Conservation (phyloP, 2,797 vertebrate species). For the Chloroceryle inda region DNA sequence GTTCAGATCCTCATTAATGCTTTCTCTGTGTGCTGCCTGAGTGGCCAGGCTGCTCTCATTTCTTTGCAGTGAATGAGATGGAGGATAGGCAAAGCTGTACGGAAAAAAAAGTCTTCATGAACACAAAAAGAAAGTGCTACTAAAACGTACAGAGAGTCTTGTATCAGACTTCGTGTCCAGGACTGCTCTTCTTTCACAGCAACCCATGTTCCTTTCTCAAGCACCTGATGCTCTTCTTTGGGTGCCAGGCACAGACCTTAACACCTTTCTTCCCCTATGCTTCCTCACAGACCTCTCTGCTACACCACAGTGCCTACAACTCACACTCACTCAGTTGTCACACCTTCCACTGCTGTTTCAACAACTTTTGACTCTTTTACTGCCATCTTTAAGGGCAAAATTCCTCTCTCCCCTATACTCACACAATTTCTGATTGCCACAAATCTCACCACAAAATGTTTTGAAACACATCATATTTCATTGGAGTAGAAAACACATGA, state of each 20-base stretch:
- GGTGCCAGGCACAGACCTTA: neutral
- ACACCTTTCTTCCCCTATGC: rapidly evolving
- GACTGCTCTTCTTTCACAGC: neutral
- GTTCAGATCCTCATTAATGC: rapidly evolving
- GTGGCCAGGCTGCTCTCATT: neutral
- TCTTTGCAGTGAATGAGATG: neutral
- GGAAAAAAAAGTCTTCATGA: neutral
- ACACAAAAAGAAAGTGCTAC: neutral
- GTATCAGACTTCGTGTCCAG: neutral
- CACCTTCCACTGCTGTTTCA: neutral
- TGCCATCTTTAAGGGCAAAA: neutral
- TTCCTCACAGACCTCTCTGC: neutral
- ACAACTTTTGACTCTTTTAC: neutral
- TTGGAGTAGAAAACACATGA: neutral
- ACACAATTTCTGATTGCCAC: rapidly evolving
- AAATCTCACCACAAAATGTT: neutral
- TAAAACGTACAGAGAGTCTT: rapidly evolving
- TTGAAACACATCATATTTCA: neutral
- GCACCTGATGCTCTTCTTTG: neutral
- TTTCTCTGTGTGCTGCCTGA: neutral
- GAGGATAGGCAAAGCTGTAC: neutral
- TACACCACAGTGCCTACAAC: rapidly evolving
- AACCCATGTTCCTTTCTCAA: neutral
- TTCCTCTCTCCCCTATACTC: neutral
- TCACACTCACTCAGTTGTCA: rapidly evolving